Evolutionary conservation across 37 sponge, comb jelly and placozoan species (phyloP), one percentile per base, ranked within the genome.

Genomic region (Crambe crambe): DNA sequence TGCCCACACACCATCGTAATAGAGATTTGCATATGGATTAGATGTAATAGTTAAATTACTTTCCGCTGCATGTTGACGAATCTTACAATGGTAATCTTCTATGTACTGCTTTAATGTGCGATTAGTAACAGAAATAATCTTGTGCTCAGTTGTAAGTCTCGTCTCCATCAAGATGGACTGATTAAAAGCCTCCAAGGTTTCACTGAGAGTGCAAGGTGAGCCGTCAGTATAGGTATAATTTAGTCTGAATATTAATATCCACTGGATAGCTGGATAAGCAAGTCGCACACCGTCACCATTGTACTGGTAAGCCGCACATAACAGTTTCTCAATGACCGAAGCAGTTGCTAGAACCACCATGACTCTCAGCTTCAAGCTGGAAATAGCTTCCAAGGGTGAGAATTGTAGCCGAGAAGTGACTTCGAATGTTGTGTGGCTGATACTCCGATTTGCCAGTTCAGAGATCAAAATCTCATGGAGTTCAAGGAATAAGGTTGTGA

Each of bases 1-100:
- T n/a, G 80, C 67, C 80, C 79, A 79, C 23, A 79, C 32, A n/a
- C 68, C 39, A 39, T 79, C 79, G 30, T 68, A 79, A 40, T 35
- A 70, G 42, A 35, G 40, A 36, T 23, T 21, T 21, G 70, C 42
- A 47, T 47, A 47, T 15, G 51, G 51, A 15, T 15, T 47, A n/a
- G n/a, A n/a, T n/a, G n/a, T n/a, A 47, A 47, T 47, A 47, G 10
- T 47, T 6, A 47, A 15, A 47, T 47, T 47, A 15, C 6, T 6
- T 47, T 47, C 51, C 12, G 51, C 51, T 12, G 6, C 51, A 47
- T 47, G 12, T 12, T 47, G 10, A 12, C 12, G 10, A 47, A 47
- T 12, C 12, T 47, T 47, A 15, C 10, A 6, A 15, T 47, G 6
- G 12, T 47, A 47, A 47, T 6, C 51, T 47, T 47, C 12, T 15